phyloP scores from a whole-genome alignment of 2,797 vertebrate genomes.

The Gallinago nigripennis region DNA sequence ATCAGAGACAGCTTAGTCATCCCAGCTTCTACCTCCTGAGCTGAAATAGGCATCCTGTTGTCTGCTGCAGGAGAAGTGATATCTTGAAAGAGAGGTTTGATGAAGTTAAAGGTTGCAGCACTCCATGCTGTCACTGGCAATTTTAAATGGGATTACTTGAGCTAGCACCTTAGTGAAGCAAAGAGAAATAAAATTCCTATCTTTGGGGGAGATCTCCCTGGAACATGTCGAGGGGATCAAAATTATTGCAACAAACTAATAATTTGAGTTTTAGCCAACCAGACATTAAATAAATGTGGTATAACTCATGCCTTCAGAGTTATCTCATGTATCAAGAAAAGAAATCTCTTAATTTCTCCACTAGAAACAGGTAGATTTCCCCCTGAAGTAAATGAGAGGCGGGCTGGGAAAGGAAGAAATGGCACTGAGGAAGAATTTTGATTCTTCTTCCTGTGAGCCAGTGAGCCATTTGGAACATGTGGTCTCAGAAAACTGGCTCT shows the following conservation, averaged over 20 bases:
- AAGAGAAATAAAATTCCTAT: neutral
- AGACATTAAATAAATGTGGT: neutral
- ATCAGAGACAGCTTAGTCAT: slow-evolving; percentile 2
- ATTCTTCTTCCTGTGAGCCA: neutral
- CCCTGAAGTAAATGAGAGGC: neutral
- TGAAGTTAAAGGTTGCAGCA: neutral
- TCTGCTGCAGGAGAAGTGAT: neutral
- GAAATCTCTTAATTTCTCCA: neutral
- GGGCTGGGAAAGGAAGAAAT: neutral
- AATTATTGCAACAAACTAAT: neutral
- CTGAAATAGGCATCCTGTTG: neutral
- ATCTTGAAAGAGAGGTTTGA: neutral
- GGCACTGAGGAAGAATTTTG: neutral
- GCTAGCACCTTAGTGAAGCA: neutral
- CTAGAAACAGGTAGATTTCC: neutral
- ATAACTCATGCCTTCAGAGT: neutral
- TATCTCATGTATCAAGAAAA: neutral
- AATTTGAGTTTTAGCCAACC: neutral
- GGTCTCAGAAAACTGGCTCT: neutral
- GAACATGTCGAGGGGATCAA: neutral
- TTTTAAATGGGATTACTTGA: neutral
- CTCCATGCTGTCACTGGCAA: neutral
- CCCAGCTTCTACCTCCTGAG: neutral
- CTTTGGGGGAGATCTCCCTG: neutral
- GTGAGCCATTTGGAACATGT: neutral